Percentiles rank a stretch among this genome's conserved stretches.
Conservation (phyloP, 2,888 invertebrate species). For the Laothoe populi region DNA sequence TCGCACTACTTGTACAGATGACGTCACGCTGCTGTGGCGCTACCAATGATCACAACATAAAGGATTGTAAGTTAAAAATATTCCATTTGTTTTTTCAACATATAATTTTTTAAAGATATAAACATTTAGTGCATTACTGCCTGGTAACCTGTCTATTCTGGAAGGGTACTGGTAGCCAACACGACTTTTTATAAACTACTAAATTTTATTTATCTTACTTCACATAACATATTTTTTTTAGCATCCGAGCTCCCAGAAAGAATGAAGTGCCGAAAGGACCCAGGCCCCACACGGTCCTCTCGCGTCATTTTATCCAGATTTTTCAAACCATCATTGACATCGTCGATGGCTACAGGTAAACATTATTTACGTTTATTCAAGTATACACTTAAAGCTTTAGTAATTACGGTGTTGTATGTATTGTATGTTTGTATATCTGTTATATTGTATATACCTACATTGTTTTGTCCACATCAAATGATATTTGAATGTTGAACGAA, state of each 20-base stretch:
- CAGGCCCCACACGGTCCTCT: conserved; percentile 46
- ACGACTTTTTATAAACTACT: no score
- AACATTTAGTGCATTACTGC: no score
- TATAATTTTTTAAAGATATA: no score
- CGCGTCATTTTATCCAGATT: conserved; percentile 59
- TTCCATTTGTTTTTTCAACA: no score
- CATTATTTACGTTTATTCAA: background rate
- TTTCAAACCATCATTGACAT: conserved; percentile 51
- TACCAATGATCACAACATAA: background rate
- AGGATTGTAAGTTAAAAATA: background rate
- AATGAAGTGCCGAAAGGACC: background rate
- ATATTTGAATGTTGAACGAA: no score
- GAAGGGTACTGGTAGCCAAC: no score
- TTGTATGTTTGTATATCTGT: no score
- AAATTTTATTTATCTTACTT: no score
- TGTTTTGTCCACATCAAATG: no score
- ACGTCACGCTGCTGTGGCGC: conserved; percentile 27
- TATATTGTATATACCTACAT: no score
- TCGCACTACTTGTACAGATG: conserved; percentile 37
- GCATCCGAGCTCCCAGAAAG: background rate
- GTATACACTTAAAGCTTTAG: background rate
- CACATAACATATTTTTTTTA: background rate
- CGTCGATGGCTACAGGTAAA: conserved; percentile 55
- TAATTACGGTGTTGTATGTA: no score
- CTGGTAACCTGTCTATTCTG: no score